Conservation (phyloP, 2,888 invertebrate genomes). For the Papilio protenor region DNA sequence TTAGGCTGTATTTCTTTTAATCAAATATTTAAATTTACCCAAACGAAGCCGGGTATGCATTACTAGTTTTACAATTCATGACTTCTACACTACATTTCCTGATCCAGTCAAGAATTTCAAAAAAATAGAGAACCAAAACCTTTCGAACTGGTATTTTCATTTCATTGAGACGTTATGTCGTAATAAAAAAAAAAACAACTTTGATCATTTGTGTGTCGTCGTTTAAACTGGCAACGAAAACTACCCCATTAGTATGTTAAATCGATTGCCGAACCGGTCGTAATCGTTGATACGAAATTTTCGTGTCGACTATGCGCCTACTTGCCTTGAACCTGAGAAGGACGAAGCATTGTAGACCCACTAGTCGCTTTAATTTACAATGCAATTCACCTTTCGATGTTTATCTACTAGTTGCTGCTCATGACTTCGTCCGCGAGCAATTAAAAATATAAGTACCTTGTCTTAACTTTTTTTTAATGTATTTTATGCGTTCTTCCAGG, state of each 20-base stretch:
- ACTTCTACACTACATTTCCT: neutral
- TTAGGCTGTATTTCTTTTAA: neutral
- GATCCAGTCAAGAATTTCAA: neutral
- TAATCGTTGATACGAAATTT: conserved; percentile 62
- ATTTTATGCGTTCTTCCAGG: neutral
- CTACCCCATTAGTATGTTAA: conserved; percentile 76
- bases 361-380: conserved; percentile 37
- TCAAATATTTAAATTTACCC: neutral
- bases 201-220: conserved; percentile 33
- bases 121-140: neutral
- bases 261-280: conserved; percentile 63
- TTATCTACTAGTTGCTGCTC: neutral
- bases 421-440: neutral
- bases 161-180: conserved; percentile 12
- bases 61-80: neutral
- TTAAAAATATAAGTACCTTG: neutral
- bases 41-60: neutral
- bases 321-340: conserved; percentile 60
- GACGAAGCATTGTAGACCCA: conserved; percentile 53
- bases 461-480: too few species aligned
- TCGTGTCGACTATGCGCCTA: conserved; percentile 54
- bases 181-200: conserved; percentile 14
- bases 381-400: conserved; percentile 28
- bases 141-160: neutral
- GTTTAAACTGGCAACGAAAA: conserved; percentile 63